These are phyloP conservation scores for Apolygus lucorum DNA, from an alignment of 1,140 invertebrate species.

Conservation along the genomic window DNA sequence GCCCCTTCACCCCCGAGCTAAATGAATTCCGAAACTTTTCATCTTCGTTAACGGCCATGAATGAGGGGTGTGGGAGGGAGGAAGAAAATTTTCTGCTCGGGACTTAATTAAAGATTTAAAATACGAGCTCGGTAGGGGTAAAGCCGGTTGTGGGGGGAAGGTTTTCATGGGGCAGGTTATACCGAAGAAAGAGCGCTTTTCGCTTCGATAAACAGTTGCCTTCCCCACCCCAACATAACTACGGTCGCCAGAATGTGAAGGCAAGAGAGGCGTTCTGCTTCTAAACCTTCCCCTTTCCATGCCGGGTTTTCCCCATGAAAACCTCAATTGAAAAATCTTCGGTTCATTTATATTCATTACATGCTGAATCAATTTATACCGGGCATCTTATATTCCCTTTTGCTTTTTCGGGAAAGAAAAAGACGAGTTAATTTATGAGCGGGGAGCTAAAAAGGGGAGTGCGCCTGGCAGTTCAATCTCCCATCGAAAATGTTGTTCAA, in stretches of 20 bases:
- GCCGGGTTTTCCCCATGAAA: not conserved
- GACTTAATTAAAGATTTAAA: slow-evolving; percentile 16
- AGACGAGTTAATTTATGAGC: not conserved
- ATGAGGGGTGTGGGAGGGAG: not conserved
- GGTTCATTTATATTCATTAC: slow-evolving; percentile 17
- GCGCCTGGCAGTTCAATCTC: slow-evolving; percentile 1
- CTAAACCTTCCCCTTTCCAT: not conserved
- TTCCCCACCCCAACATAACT: not conserved
- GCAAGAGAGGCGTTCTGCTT: not conserved
- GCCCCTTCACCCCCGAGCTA: no score
- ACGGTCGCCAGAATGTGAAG: no score
- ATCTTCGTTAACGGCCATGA: not conserved
- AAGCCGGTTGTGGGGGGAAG: not conserved
- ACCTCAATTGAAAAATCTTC: slow-evolving; percentile 9
- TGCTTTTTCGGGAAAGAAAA: not conserved
- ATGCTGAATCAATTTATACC: slow-evolving; percentile 13
- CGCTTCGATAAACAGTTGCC: slow-evolving; percentile 6
- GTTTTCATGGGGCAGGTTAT: not conserved
- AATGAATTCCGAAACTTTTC: slow-evolving; percentile 8
- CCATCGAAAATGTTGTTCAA: not conserved
- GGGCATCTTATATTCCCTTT: not conserved
- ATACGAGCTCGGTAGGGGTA: not conserved
- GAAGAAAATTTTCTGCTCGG: slow-evolving; percentile 3
- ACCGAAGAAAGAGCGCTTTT: not conserved
- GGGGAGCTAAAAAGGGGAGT: not conserved